Evolutionary conservation across 1,140 invertebrate genomes (phyloP).

Genomic region (Leguminivora glycinivorella): DNA sequence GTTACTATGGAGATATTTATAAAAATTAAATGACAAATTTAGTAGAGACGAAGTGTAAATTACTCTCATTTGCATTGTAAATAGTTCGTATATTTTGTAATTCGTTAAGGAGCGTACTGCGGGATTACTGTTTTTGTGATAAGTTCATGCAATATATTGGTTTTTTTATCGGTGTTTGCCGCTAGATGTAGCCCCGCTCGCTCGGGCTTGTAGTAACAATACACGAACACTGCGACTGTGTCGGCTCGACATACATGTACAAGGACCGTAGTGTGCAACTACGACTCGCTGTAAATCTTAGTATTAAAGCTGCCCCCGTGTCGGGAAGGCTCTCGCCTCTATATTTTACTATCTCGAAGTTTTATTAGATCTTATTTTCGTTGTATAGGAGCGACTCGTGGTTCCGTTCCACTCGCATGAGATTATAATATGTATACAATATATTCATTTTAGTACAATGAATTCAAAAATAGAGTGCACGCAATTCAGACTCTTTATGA

Average conservation of each 20-base stretch:
- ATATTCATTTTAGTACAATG: slow-evolving; percentile 3
- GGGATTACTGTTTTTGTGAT: slow-evolving; percentile 61
- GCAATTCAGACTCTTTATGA: not conserved
- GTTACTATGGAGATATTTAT: slow-evolving; percentile 70
- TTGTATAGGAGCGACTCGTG: slow-evolving; percentile 1
- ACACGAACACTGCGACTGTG: slow-evolving; percentile 53
- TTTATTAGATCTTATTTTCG: slow-evolving; percentile 10
- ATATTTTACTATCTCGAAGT: slow-evolving; percentile 12
- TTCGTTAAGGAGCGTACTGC: slow-evolving; percentile 47
- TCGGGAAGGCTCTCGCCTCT: slow-evolving; percentile 7
- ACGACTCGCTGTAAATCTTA: slow-evolving; percentile 45
- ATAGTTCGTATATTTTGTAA: slow-evolving; percentile 62
- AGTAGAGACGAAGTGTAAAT: slow-evolving; percentile 64
- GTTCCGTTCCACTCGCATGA: slow-evolving; percentile 22
- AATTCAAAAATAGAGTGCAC: slow-evolving; percentile 10
- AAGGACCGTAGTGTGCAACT: not conserved
- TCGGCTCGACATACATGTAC: not conserved
- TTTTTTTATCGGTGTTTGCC: slow-evolving; percentile 51
- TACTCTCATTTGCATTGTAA: slow-evolving; percentile 72
- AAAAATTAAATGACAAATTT: slow-evolving; percentile 73
- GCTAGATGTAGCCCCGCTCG: slow-evolving; percentile 46
- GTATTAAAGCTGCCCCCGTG: slow-evolving; percentile 36
- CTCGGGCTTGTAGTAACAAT: slow-evolving; percentile 36
- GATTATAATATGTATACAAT: slow-evolving; percentile 19
- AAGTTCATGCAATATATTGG: slow-evolving; percentile 67